Evolutionary conservation across 2,797 vertebrate species (phyloP).

Genomic region (Xenopus petersii): DNA sequence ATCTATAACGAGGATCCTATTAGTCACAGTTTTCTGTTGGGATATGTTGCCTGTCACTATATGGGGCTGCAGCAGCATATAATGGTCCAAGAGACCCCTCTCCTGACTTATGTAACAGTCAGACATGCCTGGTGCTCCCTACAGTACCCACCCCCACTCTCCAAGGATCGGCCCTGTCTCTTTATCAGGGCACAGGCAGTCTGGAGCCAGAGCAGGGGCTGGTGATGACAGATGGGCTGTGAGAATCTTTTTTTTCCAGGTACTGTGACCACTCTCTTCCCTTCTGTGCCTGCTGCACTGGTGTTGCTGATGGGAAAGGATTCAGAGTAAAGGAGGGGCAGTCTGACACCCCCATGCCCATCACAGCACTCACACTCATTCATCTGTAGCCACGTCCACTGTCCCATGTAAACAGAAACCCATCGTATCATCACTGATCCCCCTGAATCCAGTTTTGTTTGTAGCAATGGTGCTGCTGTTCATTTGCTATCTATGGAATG

Average conservation of each 20-base stretch:
- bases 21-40: no score
- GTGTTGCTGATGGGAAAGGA: not conserved
- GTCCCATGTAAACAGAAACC: not conserved
- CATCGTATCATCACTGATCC: no score
- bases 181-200: slow-evolving; percentile 42
- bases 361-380: slow-evolving; percentile 13
- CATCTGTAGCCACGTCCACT: slow-evolving; percentile 5
- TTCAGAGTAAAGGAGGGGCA: not conserved
- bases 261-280: slow-evolving; percentile 15
- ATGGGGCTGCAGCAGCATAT: slow-evolving; percentile 10
- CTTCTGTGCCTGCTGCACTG: not conserved
- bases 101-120: not conserved
- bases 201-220: slow-evolving; percentile 39
- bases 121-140: not conserved
- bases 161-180: slow-evolving; percentile 20
- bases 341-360: slow-evolving; percentile 18
- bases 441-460: slow-evolving; percentile 45
- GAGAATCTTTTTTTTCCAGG: slow-evolving; percentile 39
- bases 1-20: no score
- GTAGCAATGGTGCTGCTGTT: no score
- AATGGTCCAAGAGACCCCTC: not conserved
- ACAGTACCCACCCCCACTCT: not conserved
- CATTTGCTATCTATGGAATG: no score
- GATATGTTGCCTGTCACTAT: slow-evolving; percentile 1
- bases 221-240: slow-evolving; percentile 43